Evolutionary conservation across 2,113 vertebrate genomes (phyloP).

Genomic region (Heloderma charlesbogerti): DNA sequence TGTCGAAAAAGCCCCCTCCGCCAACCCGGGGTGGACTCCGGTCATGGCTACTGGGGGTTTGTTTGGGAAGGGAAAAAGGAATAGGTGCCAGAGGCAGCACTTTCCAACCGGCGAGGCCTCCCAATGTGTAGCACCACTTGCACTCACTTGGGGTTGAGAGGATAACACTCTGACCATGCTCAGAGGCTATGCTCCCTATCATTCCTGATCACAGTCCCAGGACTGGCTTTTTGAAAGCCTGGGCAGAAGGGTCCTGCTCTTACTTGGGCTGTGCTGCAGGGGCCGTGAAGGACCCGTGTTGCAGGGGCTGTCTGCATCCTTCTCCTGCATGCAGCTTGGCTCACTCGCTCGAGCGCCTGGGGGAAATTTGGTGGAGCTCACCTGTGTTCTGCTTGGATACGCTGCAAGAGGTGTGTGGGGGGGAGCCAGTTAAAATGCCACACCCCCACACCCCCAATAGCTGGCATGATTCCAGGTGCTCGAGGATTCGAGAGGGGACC

Average conservation of each 20-base stretch:
- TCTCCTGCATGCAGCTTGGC: background rate
- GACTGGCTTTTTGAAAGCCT: background rate
- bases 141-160: background rate
- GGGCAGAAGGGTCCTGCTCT: background rate
- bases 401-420: background rate
- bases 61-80: background rate
- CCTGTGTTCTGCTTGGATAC: background rate
- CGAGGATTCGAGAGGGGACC: too few relatives aligned
- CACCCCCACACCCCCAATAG: too few relatives aligned
- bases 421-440: background rate
- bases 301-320: background rate
- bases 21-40: background rate
- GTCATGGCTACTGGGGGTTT: background rate
- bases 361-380: background rate
- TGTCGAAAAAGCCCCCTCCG: fast-evolving
- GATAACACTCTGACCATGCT: background rate
- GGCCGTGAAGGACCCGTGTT: background rate
- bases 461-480: too few relatives aligned
- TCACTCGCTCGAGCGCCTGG: background rate
- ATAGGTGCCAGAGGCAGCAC: background rate
- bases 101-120: background rate
- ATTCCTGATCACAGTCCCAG: background rate
- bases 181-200: background rate
- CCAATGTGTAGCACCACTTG: background rate
- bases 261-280: background rate